Percentiles rank a stretch among this genome's conserved stretches.
Conservation (phyloP, 2,888 invertebrate genomes). For the Ecliptopera silaceata region DNA sequence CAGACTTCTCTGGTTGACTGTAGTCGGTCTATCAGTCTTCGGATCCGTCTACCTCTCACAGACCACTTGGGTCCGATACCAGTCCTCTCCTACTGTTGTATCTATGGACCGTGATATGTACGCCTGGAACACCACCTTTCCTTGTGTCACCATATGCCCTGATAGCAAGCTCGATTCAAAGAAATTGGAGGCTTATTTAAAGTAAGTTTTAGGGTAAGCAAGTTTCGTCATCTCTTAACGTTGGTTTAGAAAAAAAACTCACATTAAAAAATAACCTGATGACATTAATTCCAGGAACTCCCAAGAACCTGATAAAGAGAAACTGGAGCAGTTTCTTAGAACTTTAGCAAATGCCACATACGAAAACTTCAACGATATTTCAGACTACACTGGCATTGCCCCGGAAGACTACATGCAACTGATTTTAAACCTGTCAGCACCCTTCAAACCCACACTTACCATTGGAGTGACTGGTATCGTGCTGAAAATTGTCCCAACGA, state of each 20-base stretch:
- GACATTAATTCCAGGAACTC: slow-evolving; percentile 56
- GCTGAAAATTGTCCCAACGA: slow-evolving; percentile 81
- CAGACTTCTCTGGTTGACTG: slow-evolving; percentile 83
- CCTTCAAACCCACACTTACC: slow-evolving; percentile 77
- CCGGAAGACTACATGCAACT: slow-evolving; percentile 83
- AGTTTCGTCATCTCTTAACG: not conserved
- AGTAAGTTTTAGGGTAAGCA: slow-evolving; percentile 56
- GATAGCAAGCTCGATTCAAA: slow-evolving; percentile 78
- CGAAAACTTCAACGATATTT: slow-evolving; percentile 82
- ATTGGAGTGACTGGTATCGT: slow-evolving; percentile 80
- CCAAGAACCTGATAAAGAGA: slow-evolving; percentile 71
- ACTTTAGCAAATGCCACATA: slow-evolving; percentile 83
- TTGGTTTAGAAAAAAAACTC: not conserved
- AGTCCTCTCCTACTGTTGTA: slow-evolving; percentile 87
- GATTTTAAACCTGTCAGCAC: slow-evolving; percentile 76
- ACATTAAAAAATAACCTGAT: slow-evolving; percentile 39
- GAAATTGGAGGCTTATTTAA: slow-evolving; percentile 79
- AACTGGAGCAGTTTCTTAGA: slow-evolving; percentile 80
- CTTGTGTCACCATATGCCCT: slow-evolving; percentile 87
- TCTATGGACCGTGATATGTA: slow-evolving; percentile 89
- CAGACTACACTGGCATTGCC: slow-evolving; percentile 79
- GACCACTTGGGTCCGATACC: slow-evolving; percentile 85
- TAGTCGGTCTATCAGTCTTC: slow-evolving; percentile 79
- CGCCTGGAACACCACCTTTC: slow-evolving; percentile 88
- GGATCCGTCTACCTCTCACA: slow-evolving; percentile 82